Conservation (phyloP, 92 coral and sea anemone species). For the Palythoa heliodiscus region DNA sequence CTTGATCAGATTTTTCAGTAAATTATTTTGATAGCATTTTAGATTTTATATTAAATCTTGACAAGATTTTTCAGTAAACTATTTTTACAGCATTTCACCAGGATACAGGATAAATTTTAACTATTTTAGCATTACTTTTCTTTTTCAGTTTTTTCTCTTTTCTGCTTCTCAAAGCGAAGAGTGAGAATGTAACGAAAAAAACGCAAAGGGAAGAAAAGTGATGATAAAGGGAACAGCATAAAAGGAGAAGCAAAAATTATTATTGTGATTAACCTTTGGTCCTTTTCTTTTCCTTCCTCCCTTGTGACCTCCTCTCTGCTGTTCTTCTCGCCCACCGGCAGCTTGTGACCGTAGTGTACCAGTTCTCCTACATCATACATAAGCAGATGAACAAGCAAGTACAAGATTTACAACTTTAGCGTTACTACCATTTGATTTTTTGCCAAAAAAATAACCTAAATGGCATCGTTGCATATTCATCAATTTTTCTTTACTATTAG, state of each 20-base stretch:
- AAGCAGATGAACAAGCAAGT: neutral
- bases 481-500: too few relatives aligned
- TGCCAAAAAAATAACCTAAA: too few relatives aligned
- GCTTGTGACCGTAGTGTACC: conserved; percentile 84
- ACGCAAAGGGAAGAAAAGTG: neutral
- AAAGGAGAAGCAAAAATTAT: neutral
- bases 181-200: neutral
- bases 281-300: conserved; percentile 81
- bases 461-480: too few relatives aligned
- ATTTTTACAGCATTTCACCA: too few relatives aligned
- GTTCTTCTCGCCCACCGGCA: conserved; percentile 77
- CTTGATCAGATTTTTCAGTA: too few relatives aligned
- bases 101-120: too few relatives aligned
- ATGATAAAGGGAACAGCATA: neutral
- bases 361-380: conserved; percentile 68
- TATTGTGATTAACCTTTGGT: conserved; percentile 70
- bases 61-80: too few relatives aligned
- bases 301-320: conserved; percentile 70
- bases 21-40: too few relatives aligned
- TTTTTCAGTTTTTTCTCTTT: too few relatives aligned
- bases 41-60: too few relatives aligned
- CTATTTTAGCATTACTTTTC: too few relatives aligned
- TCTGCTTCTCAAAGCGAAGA: neutral
- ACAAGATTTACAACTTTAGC: neutral
- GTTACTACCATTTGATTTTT: too few relatives aligned